phyloP scores from a whole-genome alignment of 2,797 vertebrate species.

The Channa striata region DNA sequence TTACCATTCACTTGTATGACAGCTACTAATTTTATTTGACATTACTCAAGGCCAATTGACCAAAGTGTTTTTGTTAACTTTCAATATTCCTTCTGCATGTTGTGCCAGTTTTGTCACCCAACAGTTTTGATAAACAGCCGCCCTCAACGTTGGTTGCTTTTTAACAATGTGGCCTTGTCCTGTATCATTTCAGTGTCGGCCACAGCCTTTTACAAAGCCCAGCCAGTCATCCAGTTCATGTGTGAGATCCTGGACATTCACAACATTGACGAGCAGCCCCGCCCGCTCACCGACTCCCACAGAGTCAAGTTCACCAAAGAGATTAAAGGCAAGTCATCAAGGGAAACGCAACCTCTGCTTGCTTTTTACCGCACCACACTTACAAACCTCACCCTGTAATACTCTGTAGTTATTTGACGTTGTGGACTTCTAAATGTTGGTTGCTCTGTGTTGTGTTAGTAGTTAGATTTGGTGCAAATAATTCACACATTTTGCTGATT shows the following conservation, averaged over 20 bases:
- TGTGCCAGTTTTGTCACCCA: too few species aligned
- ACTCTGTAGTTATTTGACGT: not conserved
- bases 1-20: too few species aligned
- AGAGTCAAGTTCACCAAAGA: conserved; percentile 99
- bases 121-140: too few species aligned
- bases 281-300: conserved; percentile 97
- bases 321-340: conserved; percentile 90
- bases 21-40: too few species aligned
- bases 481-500: not conserved
- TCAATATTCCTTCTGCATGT: too few species aligned
- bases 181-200: conserved; percentile 89
- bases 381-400: not conserved
- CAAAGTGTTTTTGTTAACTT: not conserved
- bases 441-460: not conserved
- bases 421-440: not conserved
- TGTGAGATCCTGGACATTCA: conserved; percentile 99
- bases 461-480: not conserved
- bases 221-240: conserved; percentile 99
- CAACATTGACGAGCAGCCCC: conserved; percentile 98
- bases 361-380: conserved; percentile 1
- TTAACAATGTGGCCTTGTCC: not conserved
- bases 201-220: conserved; percentile 99
- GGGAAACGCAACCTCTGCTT: not conserved
- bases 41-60: too few species aligned
- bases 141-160: not conserved